Conservation (phyloP, 2,113 vertebrate genomes). For the Mormyrus iriodes region DNA sequence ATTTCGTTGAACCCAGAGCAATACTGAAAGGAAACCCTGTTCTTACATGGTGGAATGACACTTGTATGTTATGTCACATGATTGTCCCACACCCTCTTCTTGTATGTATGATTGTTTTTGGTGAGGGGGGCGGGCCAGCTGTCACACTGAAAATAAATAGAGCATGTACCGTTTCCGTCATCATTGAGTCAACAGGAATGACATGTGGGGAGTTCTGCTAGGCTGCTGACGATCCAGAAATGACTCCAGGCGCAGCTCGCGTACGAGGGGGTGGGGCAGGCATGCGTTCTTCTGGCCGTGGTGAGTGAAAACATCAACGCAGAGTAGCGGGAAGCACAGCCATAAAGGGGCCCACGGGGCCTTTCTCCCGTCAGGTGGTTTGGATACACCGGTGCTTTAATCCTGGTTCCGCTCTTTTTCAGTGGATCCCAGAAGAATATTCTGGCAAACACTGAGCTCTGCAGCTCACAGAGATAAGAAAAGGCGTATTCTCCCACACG, state of each 20-base stretch:
- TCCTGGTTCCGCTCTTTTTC: background rate
- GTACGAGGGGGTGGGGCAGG: background rate
- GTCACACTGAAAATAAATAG: background rate
- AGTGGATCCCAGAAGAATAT: background rate
- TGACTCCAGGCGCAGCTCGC: background rate
- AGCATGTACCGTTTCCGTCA: background rate
- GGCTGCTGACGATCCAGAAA: background rate
- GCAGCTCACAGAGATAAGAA: background rate
- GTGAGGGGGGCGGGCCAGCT: background rate
- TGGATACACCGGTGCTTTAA: background rate
- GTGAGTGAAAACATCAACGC: background rate
- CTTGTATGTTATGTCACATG: background rate
- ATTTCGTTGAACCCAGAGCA: background rate
- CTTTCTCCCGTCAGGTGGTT: background rate
- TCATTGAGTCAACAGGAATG: constrained; percentile 2
- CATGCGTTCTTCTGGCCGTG: background rate
- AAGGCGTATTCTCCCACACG: background rate
- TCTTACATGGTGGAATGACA: background rate
- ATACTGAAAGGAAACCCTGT: background rate
- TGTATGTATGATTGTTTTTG: background rate
- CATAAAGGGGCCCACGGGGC: background rate
- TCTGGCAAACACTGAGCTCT: background rate
- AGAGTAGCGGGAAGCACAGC: background rate
- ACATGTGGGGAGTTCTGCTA: background rate
- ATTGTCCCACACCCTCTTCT: background rate